A percentile compares a stretch with the other conserved stretches of the same genome.
These are phyloP conservation scores for Anabacerthia variegaticeps DNA, from an alignment of 2,797 vertebrate genomes.

Conservation along the genomic window DNA sequence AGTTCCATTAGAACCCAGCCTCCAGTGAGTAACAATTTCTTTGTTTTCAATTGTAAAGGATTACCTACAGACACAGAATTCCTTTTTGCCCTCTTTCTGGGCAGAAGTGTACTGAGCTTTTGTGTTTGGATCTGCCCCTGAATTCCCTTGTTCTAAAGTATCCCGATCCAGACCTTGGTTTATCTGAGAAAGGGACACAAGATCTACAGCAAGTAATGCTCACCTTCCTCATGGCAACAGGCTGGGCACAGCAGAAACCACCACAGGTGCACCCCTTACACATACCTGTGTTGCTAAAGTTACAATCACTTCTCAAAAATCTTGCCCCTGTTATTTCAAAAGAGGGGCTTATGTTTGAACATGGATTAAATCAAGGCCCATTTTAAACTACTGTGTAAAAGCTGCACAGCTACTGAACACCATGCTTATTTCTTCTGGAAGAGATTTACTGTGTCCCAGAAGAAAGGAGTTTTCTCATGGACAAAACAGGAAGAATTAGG, in stretches of 20 bases:
- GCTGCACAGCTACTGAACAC: background rate
- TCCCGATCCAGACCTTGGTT: background rate
- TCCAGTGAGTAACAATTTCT: background rate
- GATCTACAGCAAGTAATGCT: background rate
- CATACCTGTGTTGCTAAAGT: background rate
- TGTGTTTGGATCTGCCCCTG: background rate
- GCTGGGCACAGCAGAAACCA: background rate
- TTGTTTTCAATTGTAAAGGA: background rate
- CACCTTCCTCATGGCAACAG: rapidly evolving
- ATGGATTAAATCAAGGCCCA: background rate
- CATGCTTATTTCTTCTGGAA: background rate
- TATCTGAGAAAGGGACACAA: background rate
- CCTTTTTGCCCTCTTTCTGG: background rate
- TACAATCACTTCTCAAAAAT: background rate
- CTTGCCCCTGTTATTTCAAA: background rate
- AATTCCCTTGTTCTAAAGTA: background rate
- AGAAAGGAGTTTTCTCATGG: background rate
- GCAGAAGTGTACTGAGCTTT: background rate
- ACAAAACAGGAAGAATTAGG: background rate
- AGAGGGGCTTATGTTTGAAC: background rate
- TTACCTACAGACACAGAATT: background rate
- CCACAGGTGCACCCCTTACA: background rate
- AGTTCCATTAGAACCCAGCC: background rate
- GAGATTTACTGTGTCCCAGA: background rate
- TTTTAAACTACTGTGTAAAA: background rate